These are phyloP conservation scores for Anoplolepis gracilipes DNA, from an alignment of 1,140 invertebrate genomes.

Conservation along the genomic window DNA sequence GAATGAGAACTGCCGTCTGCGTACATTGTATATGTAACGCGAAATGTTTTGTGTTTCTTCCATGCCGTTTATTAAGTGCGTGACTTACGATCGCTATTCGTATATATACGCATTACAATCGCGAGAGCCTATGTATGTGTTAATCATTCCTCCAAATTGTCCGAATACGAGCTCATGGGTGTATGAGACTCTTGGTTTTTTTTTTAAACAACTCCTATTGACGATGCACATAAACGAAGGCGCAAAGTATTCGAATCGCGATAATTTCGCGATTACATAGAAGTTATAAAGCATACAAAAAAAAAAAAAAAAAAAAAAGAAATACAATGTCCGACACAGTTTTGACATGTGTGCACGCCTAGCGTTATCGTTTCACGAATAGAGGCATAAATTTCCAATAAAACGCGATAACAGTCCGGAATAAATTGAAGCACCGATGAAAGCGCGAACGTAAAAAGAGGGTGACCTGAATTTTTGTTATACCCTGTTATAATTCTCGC, in stretches of 20 bases:
- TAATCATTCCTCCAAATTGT: neutral
- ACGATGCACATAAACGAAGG: neutral
- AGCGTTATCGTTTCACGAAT: slow-evolving; percentile 17
- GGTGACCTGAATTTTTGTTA: neutral
- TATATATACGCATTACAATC: neutral
- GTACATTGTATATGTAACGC: neutral
- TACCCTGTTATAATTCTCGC: neutral
- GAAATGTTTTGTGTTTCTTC: slow-evolving; percentile 15
- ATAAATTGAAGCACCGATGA: slow-evolving; percentile 20
- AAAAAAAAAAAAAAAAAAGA: neutral
- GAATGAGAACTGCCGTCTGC: slow-evolving; percentile 37
- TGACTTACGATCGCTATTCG: neutral
- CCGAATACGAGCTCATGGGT: neutral
- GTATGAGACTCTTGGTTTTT: neutral
- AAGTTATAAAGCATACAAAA: neutral
- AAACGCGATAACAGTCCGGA: slow-evolving; percentile 23
- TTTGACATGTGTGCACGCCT: neutral
- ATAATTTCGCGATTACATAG: slow-evolving; percentile 10
- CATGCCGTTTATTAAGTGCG: slow-evolving; percentile 7
- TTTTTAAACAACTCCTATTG: neutral
- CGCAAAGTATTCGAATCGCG: neutral
- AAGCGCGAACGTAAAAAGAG: neutral
- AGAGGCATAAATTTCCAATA: slow-evolving; percentile 21
- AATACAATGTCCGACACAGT: neutral
- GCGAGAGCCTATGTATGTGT: neutral